Conservation (phyloP, 2,797 vertebrate genomes). For the Poecilia velifera region DNA sequence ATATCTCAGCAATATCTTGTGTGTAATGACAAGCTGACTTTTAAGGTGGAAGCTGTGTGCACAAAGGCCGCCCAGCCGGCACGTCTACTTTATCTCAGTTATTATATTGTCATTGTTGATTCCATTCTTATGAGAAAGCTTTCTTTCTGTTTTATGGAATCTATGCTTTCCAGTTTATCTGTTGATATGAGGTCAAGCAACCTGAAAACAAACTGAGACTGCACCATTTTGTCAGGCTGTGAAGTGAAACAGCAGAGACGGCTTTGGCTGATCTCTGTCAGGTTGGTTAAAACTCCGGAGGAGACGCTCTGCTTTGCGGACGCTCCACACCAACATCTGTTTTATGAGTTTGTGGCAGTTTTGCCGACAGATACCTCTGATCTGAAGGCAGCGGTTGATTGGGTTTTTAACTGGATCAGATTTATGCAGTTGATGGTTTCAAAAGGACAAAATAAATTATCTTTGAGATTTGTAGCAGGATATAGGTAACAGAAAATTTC, state of each 20-base stretch:
- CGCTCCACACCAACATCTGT: background rate
- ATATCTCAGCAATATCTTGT: background rate
- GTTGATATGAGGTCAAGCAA: background rate
- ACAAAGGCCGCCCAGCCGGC: background rate
- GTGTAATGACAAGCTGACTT: slow-evolving; percentile 1
- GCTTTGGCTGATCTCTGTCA: background rate
- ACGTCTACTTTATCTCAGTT: background rate
- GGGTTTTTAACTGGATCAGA: background rate
- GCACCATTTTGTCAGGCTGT: background rate
- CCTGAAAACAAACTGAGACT: background rate
- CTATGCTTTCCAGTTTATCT: background rate
- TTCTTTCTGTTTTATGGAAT: slow-evolving; percentile 3
- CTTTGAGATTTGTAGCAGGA: background rate
- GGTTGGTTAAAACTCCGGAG: background rate
- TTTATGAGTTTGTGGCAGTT: background rate
- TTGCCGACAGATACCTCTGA: background rate
- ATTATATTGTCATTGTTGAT: slow-evolving; percentile 1
- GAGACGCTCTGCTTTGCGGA: background rate
- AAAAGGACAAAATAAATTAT: background rate
- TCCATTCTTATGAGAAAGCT: slow-evolving; percentile 5
- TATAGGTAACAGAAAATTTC: background rate
- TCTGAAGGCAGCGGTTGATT: background rate
- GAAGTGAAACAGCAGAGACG: background rate
- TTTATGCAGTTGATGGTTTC: background rate
- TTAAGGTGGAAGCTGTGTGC: background rate